These are phyloP conservation scores for Crocallis elinguaria DNA, from an alignment of 2,888 invertebrate genomes.

Conservation along the genomic window DNA sequence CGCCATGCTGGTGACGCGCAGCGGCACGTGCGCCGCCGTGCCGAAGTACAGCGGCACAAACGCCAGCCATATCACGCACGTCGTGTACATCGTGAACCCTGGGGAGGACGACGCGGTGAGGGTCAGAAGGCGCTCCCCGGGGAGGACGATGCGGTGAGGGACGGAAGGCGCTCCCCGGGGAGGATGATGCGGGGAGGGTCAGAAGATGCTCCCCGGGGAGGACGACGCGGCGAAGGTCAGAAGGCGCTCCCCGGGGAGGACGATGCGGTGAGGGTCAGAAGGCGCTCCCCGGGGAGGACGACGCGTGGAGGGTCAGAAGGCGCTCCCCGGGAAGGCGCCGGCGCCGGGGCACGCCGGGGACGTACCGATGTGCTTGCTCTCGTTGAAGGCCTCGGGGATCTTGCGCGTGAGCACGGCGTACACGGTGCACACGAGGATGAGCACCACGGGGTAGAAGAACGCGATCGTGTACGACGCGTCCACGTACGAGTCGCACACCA, in stretches of 20 bases:
- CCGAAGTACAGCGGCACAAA: slow-evolving; percentile 99
- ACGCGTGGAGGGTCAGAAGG: too few relatives aligned
- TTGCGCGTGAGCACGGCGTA: slow-evolving; percentile 97
- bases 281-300: too few relatives aligned
- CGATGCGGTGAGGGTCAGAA: too few relatives aligned
- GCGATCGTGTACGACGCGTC: slow-evolving; percentile 97
- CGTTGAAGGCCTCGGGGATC: slow-evolving; percentile 99
- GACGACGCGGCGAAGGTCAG: too few relatives aligned
- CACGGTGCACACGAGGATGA: slow-evolving; percentile 95
- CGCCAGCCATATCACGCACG: slow-evolving; percentile 98
- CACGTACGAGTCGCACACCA: slow-evolving; percentile 95
- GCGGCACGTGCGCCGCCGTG: slow-evolving; percentile 95
- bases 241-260: too few relatives aligned
- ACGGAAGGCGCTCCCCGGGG: too few relatives aligned
- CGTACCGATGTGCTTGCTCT: slow-evolving; percentile 96
- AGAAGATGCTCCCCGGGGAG: too few relatives aligned
- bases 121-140: too few relatives aligned
- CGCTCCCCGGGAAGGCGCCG: too few relatives aligned
- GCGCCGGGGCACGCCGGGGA: too few relatives aligned
- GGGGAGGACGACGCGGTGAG: slow-evolving; percentile 22
- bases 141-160: too few relatives aligned
- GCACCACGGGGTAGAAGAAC: slow-evolving; percentile 95
- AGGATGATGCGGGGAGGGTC: too few relatives aligned
- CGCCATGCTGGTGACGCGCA: slow-evolving; percentile 97
- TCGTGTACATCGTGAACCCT: slow-evolving; percentile 99